Percentiles rank a stretch among this genome's conserved stretches.
Evolutionary conservation across 2,113 vertebrate genomes (phyloP).

Genomic region (Pluvianellus socialis): DNA sequence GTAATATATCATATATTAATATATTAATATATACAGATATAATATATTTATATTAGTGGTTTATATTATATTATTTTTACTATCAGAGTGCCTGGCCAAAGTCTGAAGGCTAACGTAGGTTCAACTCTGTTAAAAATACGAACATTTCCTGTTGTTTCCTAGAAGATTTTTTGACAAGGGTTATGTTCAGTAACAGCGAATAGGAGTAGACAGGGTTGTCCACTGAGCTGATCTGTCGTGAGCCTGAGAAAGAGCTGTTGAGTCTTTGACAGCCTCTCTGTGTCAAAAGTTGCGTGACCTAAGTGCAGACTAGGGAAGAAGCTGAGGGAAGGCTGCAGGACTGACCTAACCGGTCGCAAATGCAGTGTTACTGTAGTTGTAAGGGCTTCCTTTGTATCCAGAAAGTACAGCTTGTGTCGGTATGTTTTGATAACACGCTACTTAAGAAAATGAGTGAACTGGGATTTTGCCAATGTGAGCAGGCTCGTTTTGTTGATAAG

Average conservation of each 20-base stretch:
- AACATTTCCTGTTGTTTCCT: not conserved
- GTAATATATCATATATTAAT: too few species aligned
- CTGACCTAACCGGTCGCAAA: not conserved
- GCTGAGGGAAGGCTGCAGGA: not conserved
- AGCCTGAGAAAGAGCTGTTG: not conserved
- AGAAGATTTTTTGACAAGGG: not conserved
- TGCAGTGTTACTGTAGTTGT: not conserved
- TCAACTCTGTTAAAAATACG: not conserved
- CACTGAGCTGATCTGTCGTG: not conserved
- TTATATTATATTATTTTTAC: not conserved
- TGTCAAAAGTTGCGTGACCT: not conserved
- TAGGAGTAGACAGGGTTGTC: not conserved
- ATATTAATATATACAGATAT: too few species aligned
- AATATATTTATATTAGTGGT: not conserved
- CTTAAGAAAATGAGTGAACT: conserved; percentile 13
- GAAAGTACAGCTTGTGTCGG: conserved; percentile 7
- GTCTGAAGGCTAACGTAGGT: not conserved
- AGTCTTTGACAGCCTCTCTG: not conserved
- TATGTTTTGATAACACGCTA: not conserved
- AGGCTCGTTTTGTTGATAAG: conserved; percentile 32
- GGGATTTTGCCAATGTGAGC: conserved; percentile 25
- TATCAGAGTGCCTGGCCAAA: not conserved
- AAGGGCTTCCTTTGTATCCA: conserved; percentile 17
- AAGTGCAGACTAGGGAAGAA: not conserved
- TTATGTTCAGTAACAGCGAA: not conserved